Evolutionary conservation across 53 echinoderm and acorn worm genomes (phyloP), one percentile per base, ranked within the genome.

Genomic region (Pentamera pediparva): DNA sequence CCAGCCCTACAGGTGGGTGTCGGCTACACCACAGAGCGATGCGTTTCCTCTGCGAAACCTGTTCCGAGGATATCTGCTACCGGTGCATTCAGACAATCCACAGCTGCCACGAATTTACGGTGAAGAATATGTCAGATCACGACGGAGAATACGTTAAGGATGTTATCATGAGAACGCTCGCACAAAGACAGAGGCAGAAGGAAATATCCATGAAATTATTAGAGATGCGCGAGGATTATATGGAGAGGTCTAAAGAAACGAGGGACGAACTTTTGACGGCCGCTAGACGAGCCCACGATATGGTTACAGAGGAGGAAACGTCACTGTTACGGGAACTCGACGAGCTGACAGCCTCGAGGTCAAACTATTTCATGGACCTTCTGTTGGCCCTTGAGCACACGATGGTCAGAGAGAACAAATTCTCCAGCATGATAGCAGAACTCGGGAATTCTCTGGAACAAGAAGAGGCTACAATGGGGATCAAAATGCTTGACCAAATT

Each of bases 1-100:
- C n/a, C n/a, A n/a, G n/a, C n/a, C n/a, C n/a, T n/a, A n/a, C n/a
- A 21, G 54, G 28, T 54, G 1, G 24, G 0, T 54, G 54, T 54
- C 8, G 18, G 3, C 27, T 6, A 9, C 67, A 67, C 18, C 27
- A 38, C 4, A 67, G 39, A 39, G 4, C 41, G 18, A n/a, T 67
- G 10, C 67, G 67, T 18, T 67, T 67, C 27, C 45, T 45, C 3
- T 67, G 67, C 41, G 26, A 40, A 1, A 45, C 22, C 11, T 67
- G 67, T 43, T 19, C 39, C 0, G 67, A 47, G 18, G 67, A 67
- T n/a, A 45, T 67, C 3, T 67, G 67, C 30, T 67, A 43, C 43
- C 26, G 17, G 12, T 67, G 67, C 30, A 29, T 41, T 13, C 30
- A 40, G 67, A 47, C 39, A 30, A 40, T 41, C 8, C 67, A 67